Evolutionary conservation across 2,113 vertebrate species (phyloP).

Genomic region (Clarias batrachus): DNA sequence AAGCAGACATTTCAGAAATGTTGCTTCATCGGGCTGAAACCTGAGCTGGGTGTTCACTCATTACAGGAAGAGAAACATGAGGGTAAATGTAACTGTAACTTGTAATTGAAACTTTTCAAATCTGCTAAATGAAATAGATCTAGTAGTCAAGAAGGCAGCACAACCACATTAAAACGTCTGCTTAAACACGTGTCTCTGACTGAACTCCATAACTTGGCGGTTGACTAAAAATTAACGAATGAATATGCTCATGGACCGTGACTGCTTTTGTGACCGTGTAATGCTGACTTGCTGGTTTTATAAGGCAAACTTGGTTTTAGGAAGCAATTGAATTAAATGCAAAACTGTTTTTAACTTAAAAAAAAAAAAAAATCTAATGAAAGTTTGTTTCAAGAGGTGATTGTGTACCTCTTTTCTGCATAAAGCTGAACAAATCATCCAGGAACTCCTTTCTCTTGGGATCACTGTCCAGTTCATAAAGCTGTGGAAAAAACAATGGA

Average conservation of each 20-base stretch:
- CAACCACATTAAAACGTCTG: background rate
- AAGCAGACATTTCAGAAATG: slow-evolving; percentile 64
- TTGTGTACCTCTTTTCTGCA: slow-evolving; percentile 92
- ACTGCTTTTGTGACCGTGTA: background rate
- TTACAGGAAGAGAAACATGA: slow-evolving; percentile 40
- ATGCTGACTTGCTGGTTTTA: background rate
- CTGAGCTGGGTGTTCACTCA: slow-evolving; percentile 51
- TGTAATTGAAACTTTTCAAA: background rate
- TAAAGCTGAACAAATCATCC: slow-evolving; percentile 95
- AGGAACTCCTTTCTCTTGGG: slow-evolving; percentile 96
- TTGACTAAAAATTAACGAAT: background rate
- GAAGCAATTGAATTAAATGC: background rate
- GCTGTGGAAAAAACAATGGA: slow-evolving; percentile 64
- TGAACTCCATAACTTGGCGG: background rate
- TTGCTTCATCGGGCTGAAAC: slow-evolving; percentile 64
- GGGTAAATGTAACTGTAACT: background rate
- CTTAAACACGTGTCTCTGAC: background rate
- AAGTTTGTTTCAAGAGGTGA: background rate
- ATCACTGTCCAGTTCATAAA: slow-evolving; percentile 92
- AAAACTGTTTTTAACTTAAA: too few relatives aligned
- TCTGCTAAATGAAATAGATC: background rate
- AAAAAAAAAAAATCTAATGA: too few relatives aligned
- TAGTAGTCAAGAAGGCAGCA: background rate
- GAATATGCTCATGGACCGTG: background rate
- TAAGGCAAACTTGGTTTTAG: background rate